Evolutionary conservation across 2,888 invertebrate species (phyloP).

Genomic region (Rhingia rostrata): DNA sequence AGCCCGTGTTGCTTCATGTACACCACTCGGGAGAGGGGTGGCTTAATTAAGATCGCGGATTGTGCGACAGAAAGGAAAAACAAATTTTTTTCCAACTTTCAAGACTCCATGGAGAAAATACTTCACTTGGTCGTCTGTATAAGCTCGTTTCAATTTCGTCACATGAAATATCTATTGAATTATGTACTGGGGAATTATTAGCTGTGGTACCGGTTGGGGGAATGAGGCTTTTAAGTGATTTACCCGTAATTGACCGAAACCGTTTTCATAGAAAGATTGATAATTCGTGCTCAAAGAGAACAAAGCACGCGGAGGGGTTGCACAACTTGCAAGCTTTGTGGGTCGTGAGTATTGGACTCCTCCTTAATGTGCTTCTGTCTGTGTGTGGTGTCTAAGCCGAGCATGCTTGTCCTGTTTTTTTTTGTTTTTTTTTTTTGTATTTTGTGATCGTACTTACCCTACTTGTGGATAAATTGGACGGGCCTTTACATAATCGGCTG

Average conservation of each 20-base stretch:
- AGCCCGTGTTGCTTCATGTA: conserved; percentile 39
- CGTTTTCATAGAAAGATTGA: conserved; percentile 36
- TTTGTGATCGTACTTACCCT: not conserved
- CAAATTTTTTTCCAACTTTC: conserved; percentile 32
- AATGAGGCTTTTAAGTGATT: conserved; percentile 32
- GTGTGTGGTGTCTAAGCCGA: not conserved
- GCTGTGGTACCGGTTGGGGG: conserved; percentile 20
- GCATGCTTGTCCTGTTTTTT: not conserved
- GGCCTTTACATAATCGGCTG: not conserved
- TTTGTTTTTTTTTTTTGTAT: not conserved
- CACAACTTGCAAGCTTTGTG: conserved; percentile 34
- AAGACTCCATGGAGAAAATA: conserved; percentile 17
- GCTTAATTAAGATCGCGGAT: conserved; percentile 49
- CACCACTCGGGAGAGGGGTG: conserved; percentile 10
- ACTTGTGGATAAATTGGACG: not conserved
- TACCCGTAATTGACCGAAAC: conserved; percentile 48
- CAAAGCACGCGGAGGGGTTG: conserved; percentile 13
- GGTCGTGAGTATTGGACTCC: not conserved
- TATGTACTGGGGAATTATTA: conserved; percentile 36
- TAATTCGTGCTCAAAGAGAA: conserved; percentile 1
- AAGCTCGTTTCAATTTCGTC: conserved; percentile 44
- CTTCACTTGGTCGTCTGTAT: not conserved
- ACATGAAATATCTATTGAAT: conserved; percentile 34
- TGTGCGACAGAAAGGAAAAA: conserved; percentile 6
- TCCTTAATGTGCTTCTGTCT: not conserved